Evolutionary conservation across 2,888 invertebrate genomes (phyloP).

Genomic region (Leptinotarsa tumamoca): DNA sequence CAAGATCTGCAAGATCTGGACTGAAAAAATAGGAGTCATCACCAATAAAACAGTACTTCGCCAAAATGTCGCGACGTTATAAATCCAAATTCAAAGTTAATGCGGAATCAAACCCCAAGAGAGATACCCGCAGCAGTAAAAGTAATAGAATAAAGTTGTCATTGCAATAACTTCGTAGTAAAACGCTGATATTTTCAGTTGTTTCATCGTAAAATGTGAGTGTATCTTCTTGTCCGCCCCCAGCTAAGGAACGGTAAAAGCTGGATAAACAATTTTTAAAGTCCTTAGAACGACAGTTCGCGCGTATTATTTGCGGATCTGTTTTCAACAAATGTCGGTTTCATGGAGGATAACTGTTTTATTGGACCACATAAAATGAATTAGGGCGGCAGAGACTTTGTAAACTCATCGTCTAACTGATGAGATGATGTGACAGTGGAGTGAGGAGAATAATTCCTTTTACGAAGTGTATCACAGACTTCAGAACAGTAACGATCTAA

Average conservation of each 20-base stretch:
- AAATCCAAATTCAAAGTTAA: constrained; percentile 20
- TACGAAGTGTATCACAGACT: neutral
- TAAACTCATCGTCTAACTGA: neutral
- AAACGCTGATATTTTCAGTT: constrained; percentile 19
- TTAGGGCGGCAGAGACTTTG: constrained; percentile 11
- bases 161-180: constrained; percentile 25
- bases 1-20: too few species aligned
- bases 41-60: neutral
- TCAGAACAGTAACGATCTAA: too few species aligned
- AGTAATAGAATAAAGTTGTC: constrained; percentile 24
- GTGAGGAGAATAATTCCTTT: neutral
- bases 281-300: constrained; percentile 12
- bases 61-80: constrained; percentile 2
- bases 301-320: constrained; percentile 28
- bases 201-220: constrained; percentile 27
- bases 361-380: constrained; percentile 25
- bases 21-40: too few species aligned
- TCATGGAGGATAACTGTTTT: constrained; percentile 25
- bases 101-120: constrained; percentile 12
- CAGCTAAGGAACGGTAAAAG: constrained; percentile 7
- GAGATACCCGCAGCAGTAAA: constrained; percentile 11
- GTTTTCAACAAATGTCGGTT: constrained; percentile 30
- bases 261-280: constrained; percentile 29
- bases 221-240: constrained; percentile 17
- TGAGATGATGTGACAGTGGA: neutral